Evolutionary conservation across 2,113 vertebrate species (phyloP).

Genomic region (Brachypodius melanocephalos): DNA sequence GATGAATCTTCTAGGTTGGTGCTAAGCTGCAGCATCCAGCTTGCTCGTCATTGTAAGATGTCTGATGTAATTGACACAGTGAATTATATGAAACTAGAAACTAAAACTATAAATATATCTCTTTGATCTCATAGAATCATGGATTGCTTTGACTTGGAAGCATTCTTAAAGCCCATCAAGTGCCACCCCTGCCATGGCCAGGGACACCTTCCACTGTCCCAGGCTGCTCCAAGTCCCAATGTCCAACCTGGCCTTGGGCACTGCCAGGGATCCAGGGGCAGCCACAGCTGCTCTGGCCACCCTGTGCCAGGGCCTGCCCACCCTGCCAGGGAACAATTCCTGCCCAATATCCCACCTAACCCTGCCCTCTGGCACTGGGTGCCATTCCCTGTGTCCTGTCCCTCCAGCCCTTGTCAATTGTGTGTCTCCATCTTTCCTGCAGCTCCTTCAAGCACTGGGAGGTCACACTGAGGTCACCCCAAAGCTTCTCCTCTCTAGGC

Average conservation of each 20-base stretch:
- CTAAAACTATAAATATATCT: not conserved
- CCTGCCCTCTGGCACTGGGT: not conserved
- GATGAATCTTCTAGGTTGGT: not conserved
- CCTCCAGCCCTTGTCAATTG: not conserved
- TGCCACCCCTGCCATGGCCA: not conserved
- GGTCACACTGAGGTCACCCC: rapidly evolving
- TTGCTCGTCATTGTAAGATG: not conserved
- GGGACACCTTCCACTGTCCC: not conserved
- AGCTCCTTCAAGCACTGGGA: not conserved
- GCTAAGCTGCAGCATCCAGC: not conserved
- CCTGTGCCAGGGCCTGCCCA: not conserved
- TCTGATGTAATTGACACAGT: not conserved
- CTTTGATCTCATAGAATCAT: not conserved
- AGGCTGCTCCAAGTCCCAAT: not conserved
- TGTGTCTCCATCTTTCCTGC: not conserved
- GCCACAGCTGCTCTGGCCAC: not conserved
- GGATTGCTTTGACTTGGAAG: not conserved
- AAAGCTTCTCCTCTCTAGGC: not conserved
- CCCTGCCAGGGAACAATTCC: not conserved
- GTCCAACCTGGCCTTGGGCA: not conserved
- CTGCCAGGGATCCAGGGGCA: not conserved
- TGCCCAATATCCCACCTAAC: rapidly evolving
- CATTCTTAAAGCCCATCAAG: not conserved
- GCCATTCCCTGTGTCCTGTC: not conserved
- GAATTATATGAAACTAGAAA: not conserved